phyloP scores from a whole-genome alignment of 2,797 vertebrate species.

The Xyrichtys novacula region DNA sequence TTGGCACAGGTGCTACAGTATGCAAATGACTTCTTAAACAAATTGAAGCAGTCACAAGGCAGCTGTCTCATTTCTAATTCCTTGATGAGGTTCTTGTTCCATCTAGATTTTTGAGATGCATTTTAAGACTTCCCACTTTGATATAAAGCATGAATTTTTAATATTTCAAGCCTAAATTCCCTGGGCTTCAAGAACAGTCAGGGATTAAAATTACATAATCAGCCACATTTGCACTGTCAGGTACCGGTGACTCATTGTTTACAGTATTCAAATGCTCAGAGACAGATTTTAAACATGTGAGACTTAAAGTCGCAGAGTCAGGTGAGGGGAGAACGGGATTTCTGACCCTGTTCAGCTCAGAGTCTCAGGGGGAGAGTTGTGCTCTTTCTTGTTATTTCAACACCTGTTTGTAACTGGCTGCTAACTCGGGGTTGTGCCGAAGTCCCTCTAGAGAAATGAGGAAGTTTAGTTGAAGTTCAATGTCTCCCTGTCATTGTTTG shows the following conservation, averaged over 20 bases:
- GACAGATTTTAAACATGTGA: background rate
- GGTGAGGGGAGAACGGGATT: background rate
- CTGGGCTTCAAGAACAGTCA: background rate
- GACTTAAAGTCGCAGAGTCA: background rate
- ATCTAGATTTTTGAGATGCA: background rate
- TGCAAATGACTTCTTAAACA: too few species aligned
- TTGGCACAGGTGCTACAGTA: too few species aligned
- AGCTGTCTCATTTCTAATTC: background rate
- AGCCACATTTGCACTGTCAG: background rate
- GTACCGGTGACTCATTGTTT: background rate
- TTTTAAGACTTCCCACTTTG: background rate
- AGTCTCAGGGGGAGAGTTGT: background rate
- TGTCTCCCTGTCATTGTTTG: background rate
- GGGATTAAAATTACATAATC: background rate
- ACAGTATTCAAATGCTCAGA: background rate
- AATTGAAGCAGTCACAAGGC: too few species aligned
- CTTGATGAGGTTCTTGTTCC: background rate
- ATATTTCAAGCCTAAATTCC: background rate
- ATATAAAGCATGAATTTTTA: background rate
- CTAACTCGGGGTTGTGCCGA: background rate
- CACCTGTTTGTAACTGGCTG: background rate
- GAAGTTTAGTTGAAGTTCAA: background rate
- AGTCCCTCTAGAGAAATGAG: background rate
- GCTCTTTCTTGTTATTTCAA: constrained; percentile 2
- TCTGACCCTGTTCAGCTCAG: background rate